Conservation (phyloP, 2,797 vertebrate species). For the Cygnus olor region DNA sequence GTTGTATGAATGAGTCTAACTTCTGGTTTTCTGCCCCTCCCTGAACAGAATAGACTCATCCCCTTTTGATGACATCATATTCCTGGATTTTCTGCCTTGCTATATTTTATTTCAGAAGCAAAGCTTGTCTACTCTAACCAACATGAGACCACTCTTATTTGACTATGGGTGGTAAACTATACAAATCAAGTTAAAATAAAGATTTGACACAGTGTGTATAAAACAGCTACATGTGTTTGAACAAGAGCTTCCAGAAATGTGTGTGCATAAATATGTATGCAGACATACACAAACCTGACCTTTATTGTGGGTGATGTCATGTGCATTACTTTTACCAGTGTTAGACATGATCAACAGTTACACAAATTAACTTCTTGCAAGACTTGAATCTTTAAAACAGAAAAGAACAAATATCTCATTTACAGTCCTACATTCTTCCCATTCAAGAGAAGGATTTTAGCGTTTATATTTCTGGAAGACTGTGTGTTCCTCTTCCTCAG, state of each 20-base stretch:
- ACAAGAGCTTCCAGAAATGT: not conserved
- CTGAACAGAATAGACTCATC: conserved; percentile 49
- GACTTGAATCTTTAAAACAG: not conserved
- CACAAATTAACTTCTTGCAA: not conserved
- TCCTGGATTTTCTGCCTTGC: conserved; percentile 53
- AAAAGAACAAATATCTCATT: not conserved
- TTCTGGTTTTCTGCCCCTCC: conserved; percentile 58
- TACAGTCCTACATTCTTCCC: not conserved
- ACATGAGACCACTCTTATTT: not conserved
- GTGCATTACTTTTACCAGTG: not conserved
- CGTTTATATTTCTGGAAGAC: not conserved
- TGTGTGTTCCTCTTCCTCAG: not conserved
- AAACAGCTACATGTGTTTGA: conserved; percentile 7
- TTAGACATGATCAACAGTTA: not conserved
- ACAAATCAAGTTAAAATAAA: not conserved
- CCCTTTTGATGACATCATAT: conserved; percentile 49
- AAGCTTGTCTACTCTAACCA: not conserved
- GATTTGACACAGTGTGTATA: not conserved
- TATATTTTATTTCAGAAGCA: not conserved
- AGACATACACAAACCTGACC: not conserved
- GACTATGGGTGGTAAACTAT: not conserved
- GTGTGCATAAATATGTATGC: fast-evolving
- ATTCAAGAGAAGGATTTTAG: not conserved
- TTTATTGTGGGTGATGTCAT: fast-evolving
- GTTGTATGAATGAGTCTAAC: conserved; percentile 33